Conservation (phyloP, 2,888 invertebrate species). For the Yponomeuta plumbellus region DNA sequence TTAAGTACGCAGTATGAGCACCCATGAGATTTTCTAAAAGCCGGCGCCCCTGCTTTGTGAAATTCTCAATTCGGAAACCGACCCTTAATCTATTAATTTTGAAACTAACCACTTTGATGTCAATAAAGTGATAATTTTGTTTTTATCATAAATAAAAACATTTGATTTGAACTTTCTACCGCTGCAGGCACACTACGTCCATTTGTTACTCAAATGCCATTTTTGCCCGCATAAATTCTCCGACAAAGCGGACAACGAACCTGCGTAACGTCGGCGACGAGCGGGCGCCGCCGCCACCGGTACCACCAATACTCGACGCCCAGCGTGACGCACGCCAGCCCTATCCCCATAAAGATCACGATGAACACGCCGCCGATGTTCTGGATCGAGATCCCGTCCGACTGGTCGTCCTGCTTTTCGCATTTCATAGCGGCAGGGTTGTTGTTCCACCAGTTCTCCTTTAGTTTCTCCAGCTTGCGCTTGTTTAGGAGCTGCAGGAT, state of each 20-base stretch:
- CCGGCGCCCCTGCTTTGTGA: too few species aligned
- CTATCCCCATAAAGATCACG: constrained; percentile 96
- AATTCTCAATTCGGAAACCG: too few species aligned
- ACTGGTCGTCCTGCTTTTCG: constrained; percentile 93
- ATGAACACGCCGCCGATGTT: constrained; percentile 99
- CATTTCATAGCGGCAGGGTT: constrained; percentile 87
- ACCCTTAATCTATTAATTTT: too few species aligned
- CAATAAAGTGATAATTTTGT: too few species aligned
- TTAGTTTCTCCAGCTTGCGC: constrained; percentile 92
- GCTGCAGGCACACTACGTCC: too few species aligned
- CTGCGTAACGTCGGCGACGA: constrained; percentile 79
- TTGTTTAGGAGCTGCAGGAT: constrained; percentile 96
- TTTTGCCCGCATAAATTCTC: neutral
- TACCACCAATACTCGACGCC: constrained; percentile 97
- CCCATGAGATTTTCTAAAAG: too few species aligned
- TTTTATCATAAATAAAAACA: too few species aligned
- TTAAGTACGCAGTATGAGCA: too few species aligned
- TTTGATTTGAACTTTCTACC: too few species aligned
- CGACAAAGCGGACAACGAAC: constrained; percentile 31
- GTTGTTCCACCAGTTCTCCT: constrained; percentile 97
- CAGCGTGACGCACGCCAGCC: constrained; percentile 91
- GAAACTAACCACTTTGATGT: too few species aligned
- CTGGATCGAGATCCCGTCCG: constrained; percentile 96
- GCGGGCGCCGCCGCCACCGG: constrained; percentile 81
- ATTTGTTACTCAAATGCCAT: too few species aligned